Percentiles rank a stretch among this genome's conserved stretches.
These are phyloP conservation scores for Actinia tenebrosa DNA, from an alignment of 64 coral and sea anemone species.

Conservation along the genomic window DNA sequence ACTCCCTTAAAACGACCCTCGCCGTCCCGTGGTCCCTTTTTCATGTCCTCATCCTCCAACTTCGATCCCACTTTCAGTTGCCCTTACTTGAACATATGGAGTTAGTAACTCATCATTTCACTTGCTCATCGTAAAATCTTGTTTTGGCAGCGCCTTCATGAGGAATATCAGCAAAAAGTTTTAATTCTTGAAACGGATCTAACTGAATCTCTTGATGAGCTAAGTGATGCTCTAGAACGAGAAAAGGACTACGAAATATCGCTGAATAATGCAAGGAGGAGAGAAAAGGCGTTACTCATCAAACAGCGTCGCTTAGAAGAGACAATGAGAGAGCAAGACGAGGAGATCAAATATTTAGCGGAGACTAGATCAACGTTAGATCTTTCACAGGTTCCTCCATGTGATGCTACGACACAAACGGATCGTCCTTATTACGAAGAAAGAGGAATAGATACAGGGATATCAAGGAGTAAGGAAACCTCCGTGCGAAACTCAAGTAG, in stretches of 20 bases:
- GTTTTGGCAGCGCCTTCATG: slow-evolving; percentile 58
- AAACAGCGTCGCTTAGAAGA: slow-evolving; percentile 79
- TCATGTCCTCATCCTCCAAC: no score
- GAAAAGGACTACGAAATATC: slow-evolving; percentile 76
- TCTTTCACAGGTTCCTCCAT: slow-evolving; percentile 2
- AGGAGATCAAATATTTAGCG: slow-evolving; percentile 72
- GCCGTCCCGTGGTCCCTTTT: no score
- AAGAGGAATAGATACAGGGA: slow-evolving; percentile 51
- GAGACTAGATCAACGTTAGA: slow-evolving; percentile 34
- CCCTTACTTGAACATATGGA: no score
- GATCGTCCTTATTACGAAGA: slow-evolving; percentile 56
- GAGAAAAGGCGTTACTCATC: slow-evolving; percentile 71
- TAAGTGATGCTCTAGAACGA: slow-evolving; percentile 85
- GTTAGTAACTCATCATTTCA: neutral
- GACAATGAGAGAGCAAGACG: slow-evolving; percentile 76
- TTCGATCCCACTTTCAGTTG: no score
- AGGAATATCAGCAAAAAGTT: slow-evolving; percentile 79
- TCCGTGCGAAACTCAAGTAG: neutral
- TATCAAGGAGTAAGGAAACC: neutral
- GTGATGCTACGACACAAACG: slow-evolving; percentile 57
- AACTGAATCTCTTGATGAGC: slow-evolving; percentile 89
- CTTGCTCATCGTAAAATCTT: neutral
- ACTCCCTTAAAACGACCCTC: no score
- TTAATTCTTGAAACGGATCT: slow-evolving; percentile 86
- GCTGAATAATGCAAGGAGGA: slow-evolving; percentile 58